These are phyloP conservation scores for Muntiacus reevesi DNA, from an alignment of 2,113 vertebrate species.

Conservation along the genomic window DNA sequence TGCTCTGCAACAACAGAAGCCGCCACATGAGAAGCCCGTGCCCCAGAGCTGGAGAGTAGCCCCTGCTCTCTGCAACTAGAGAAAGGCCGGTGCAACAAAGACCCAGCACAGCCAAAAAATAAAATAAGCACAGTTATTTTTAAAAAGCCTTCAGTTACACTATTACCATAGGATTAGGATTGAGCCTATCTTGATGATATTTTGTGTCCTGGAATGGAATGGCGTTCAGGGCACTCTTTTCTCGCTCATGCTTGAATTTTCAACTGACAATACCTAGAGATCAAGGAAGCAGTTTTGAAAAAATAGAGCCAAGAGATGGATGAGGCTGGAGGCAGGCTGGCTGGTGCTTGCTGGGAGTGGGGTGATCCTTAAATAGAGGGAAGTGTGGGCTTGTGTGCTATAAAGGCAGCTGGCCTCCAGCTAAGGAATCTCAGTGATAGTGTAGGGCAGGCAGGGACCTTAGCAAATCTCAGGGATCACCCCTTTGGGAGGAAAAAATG, in stretches of 20 bases:
- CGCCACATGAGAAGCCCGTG: accelerated
- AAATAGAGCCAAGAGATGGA: not conserved
- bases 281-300: not conserved
- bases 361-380: not conserved
- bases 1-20: not conserved
- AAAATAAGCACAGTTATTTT: not conserved
- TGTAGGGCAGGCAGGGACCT: slow-evolving; percentile 52
- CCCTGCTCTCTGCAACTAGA: not conserved
- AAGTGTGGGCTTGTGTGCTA: not conserved
- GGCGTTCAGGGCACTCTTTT: not conserved
- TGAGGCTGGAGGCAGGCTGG: not conserved
- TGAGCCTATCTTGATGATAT: not conserved
- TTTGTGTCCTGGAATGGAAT: not conserved
- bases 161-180: not conserved
- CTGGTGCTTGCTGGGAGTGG: accelerated
- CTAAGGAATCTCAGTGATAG: slow-evolving; percentile 48
- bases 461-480: slow-evolving; percentile 65
- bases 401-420: slow-evolving; percentile 68
- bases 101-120: not conserved
- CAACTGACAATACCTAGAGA: not conserved
- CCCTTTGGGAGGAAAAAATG: slow-evolving; percentile 62
- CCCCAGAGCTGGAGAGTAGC: not conserved
- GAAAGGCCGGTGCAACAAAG: not conserved
- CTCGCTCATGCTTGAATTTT: not conserved
- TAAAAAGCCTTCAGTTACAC: not conserved